Evolutionary conservation across 1,140 invertebrate species (phyloP).

Genomic region (Piezodorus guildinii): DNA sequence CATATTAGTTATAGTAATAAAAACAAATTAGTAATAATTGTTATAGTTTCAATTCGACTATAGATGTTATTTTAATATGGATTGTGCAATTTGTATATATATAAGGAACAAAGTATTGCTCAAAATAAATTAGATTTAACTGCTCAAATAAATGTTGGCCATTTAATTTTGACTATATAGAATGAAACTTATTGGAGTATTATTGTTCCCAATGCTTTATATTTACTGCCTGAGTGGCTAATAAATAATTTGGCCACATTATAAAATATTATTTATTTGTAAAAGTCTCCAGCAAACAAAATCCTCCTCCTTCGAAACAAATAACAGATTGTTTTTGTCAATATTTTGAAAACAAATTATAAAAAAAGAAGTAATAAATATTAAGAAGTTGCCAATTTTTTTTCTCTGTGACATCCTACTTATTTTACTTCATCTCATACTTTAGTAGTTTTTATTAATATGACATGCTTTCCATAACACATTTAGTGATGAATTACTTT

Average conservation of each 20-base stretch:
- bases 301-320: neutral
- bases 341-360: no score
- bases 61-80: conserved; percentile 17
- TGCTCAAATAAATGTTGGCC: conserved; percentile 19
- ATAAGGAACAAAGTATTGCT: conserved; percentile 21
- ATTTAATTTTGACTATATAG: neutral
- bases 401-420: no score
- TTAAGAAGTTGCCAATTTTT: no score
- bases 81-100: conserved; percentile 20
- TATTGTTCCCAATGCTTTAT: neutral
- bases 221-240: neutral
- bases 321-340: no score
- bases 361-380: no score
- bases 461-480: no score
- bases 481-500: no score
- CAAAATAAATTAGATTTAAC: conserved; percentile 21
- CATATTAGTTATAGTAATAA: conserved; percentile 8
- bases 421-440: no score
- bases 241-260: conserved; percentile 5
- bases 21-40: conserved; percentile 11
- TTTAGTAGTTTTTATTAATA: no score
- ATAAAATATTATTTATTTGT: no score
- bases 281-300: neutral
- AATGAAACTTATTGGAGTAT: neutral
- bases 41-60: conserved; percentile 13